Evolutionary conservation across 2,888 invertebrate genomes (phyloP), one percentile per base, ranked within the genome.

Genomic region (Hirtodrosophila duncani): DNA sequence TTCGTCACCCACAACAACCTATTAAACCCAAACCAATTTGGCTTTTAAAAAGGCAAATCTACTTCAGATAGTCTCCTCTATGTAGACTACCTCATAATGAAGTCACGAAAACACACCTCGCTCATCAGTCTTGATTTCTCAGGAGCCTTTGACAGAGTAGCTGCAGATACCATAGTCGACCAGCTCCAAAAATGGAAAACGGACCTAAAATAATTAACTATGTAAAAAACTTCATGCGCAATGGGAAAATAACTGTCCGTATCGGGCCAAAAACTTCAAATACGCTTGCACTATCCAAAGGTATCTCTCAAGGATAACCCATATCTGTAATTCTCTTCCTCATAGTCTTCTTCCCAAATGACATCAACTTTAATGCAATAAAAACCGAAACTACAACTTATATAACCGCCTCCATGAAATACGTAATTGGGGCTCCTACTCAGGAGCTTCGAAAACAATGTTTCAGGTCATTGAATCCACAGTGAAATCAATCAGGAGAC

Each of bases 31-130:
- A 41, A 21, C 16, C 41, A 30, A 20, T 30, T 21, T 10, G 30
- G 41, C 9, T 41, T 41, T 5, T 31, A 41, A 17, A 30, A 45
- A 30, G 16, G 23, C 20, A 46, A 46, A 38, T 24, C 44, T 13
- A 11, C 11, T 13, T 17, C 27, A 13, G 34, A n/a, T n/a, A n/a
- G n/a, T n/a, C n/a, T n/a, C n/a, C n/a, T n/a, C n/a, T n/a, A n/a
- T n/a, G n/a, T n/a, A n/a, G n/a, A n/a, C n/a, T n/a, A n/a, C n/a
- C n/a, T n/a, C n/a, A n/a, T n/a, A n/a, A n/a, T n/a, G n/a, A n/a
- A n/a, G n/a, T n/a, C n/a, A n/a, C n/a, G n/a, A n/a, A n/a, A n/a
- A n/a, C n/a, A n/a, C n/a, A n/a, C n/a, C n/a, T n/a, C n/a, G n/a
- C n/a, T n/a, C n/a, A n/a, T n/a, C n/a, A n/a, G n/a, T n/a, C 10